These are phyloP conservation scores for Drosophila leontia DNA, from an alignment of 1,140 invertebrate genomes.

Conservation along the genomic window DNA sequence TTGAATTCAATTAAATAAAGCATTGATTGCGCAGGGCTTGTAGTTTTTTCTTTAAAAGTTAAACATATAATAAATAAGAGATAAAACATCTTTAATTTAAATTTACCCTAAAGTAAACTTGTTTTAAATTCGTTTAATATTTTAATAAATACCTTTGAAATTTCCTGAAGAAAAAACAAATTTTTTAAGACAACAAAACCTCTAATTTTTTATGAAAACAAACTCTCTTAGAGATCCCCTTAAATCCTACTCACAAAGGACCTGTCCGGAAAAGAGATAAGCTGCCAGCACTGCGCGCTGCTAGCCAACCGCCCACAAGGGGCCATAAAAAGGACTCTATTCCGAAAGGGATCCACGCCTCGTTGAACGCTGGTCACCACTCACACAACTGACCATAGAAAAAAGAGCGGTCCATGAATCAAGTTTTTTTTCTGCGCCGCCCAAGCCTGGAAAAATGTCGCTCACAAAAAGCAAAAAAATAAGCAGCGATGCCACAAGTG, in stretches of 20 bases:
- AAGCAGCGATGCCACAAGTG: constrained; percentile 22
- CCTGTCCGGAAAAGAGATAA: background rate
- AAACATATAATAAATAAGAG: background rate
- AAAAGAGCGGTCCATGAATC: constrained; percentile 69
- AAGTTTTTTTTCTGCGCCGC: constrained; percentile 55
- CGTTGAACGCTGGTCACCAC: constrained; percentile 47
- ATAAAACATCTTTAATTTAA: background rate
- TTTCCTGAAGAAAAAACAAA: too few species aligned
- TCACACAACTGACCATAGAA: constrained; percentile 38
- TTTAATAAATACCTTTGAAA: too few species aligned
- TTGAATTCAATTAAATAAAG: background rate
- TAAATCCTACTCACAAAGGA: background rate
- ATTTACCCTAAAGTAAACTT: background rate
- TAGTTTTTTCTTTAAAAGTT: too few species aligned
- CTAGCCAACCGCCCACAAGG: constrained; percentile 3
- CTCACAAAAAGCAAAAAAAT: constrained; percentile 1
- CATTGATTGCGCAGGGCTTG: background rate
- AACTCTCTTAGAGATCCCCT: background rate
- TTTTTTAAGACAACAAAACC: background rate
- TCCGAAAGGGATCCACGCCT: constrained; percentile 53
- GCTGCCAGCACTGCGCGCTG: background rate
- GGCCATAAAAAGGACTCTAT: constrained; percentile 34
- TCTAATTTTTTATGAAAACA: background rate
- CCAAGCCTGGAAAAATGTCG: constrained; percentile 9
- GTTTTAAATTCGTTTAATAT: background rate